Conservation (phyloP, 2,797 vertebrate genomes). For the Microcaecilia unicolor region DNA sequence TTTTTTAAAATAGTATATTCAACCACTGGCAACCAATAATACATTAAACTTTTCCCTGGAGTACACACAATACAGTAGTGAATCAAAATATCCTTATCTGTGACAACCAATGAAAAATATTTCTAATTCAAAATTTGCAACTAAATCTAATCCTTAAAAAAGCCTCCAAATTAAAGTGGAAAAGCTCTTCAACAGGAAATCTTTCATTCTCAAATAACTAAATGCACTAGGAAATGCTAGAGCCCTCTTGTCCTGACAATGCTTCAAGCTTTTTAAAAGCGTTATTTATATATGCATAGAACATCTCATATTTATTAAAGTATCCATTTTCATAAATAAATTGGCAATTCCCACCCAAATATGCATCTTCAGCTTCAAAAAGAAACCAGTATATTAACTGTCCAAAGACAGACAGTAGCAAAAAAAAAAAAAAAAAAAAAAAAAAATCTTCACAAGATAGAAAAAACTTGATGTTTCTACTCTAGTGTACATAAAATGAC, state of each 20-base stretch:
- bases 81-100: conserved; percentile 57
- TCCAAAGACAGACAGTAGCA: conserved; percentile 52
- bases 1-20: conserved; percentile 94
- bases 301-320: conserved; percentile 45
- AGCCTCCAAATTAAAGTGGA: conserved; percentile 42
- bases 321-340: conserved; percentile 68
- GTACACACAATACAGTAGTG: conserved; percentile 59
- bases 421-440: conserved; percentile 46
- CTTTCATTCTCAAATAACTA: conserved; percentile 36
- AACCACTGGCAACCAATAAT: conserved; percentile 60
- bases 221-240: conserved; percentile 10
- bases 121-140: conserved; percentile 57
- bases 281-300: conserved; percentile 61
- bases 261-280: conserved; percentile 24
- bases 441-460: conserved; percentile 64
- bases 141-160: conserved; percentile 33
- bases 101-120: conserved; percentile 48
- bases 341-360: conserved; percentile 45
- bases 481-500: conserved; percentile 80
- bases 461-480: conserved; percentile 63
- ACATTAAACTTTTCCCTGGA: conserved; percentile 45
- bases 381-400: conserved; percentile 69
- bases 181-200: conserved; percentile 51
- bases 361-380: conserved; percentile 64
- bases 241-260: conserved; percentile 35